Percentiles rank a stretch among this genome's conserved stretches.
Evolutionary conservation across 2,888 invertebrate genomes (phyloP).

Genomic region (Chouioia cunea): DNA sequence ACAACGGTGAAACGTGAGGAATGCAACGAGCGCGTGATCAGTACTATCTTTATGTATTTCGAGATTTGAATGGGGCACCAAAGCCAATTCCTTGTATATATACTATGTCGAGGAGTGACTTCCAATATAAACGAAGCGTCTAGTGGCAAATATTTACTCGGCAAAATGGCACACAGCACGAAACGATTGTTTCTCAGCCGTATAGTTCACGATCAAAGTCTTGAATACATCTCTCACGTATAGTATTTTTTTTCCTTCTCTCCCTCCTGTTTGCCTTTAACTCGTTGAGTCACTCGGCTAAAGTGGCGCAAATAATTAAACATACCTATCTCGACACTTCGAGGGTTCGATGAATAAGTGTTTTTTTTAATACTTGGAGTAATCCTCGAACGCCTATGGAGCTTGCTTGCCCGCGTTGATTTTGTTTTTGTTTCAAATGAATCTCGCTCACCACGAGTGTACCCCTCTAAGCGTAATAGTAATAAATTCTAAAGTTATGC

Average conservation of each 20-base stretch:
- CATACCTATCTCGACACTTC: too few species aligned
- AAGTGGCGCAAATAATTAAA: slow-evolving; percentile 16
- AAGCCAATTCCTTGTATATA: too few species aligned
- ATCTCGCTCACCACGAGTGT: too few species aligned
- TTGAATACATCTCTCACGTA: background rate
- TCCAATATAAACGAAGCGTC: slow-evolving; percentile 13
- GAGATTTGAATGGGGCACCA: too few species aligned
- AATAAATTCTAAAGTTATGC: too few species aligned
- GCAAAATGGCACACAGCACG: slow-evolving; percentile 7
- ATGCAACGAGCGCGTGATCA: background rate
- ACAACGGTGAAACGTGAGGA: background rate
- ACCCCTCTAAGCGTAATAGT: too few species aligned
- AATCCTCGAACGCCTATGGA: too few species aligned
- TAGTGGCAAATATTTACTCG: slow-evolving; percentile 18
- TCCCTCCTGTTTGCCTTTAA: background rate
- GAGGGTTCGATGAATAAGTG: too few species aligned
- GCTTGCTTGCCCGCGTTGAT: too few species aligned
- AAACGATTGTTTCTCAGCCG: background rate
- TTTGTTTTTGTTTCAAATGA: too few species aligned
- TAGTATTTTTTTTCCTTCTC: background rate
- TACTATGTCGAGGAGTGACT: background rate
- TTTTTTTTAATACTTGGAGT: too few species aligned
- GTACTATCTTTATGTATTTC: too few species aligned
- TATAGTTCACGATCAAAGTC: slow-evolving; percentile 5
- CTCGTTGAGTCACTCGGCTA: slow-evolving; percentile 2